Percentiles rank a stretch among this genome's conserved stretches.
phyloP scores from a whole-genome alignment of 2,888 invertebrate species.

The Drosophila algonquin region DNA sequence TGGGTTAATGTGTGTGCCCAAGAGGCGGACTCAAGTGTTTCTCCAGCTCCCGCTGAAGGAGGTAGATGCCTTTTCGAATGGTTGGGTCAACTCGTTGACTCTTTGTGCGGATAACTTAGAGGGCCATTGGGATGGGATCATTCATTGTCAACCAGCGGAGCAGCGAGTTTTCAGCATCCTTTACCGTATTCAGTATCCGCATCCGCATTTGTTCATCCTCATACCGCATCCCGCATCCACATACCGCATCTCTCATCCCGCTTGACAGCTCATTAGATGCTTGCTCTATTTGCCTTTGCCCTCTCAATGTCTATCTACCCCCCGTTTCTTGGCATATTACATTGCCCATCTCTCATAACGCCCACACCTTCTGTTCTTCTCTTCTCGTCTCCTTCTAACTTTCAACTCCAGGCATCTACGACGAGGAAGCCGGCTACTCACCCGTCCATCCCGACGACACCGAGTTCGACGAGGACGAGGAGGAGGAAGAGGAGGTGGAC shows the following conservation, averaged over 20 bases:
- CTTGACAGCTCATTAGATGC: constrained; percentile 66
- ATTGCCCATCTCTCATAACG: constrained; percentile 78
- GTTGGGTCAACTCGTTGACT: background rate
- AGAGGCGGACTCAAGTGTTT: constrained; percentile 26
- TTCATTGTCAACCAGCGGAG: constrained; percentile 10
- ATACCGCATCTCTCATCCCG: constrained; percentile 39
- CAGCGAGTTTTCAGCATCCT: background rate
- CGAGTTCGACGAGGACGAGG: constrained; percentile 82
- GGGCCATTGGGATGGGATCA: background rate
- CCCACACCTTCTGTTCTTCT: constrained; percentile 75
- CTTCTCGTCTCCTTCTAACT: constrained; percentile 50
- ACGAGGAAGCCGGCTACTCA: constrained; percentile 83
- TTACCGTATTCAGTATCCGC: background rate
- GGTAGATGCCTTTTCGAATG: background rate
- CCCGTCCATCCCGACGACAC: constrained; percentile 82
- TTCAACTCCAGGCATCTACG: constrained; percentile 74
- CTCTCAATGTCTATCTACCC: constrained; percentile 46
- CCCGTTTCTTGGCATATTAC: constrained; percentile 70
- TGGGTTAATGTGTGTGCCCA: constrained; percentile 62
- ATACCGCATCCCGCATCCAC: constrained; percentile 30
- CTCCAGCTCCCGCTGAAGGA: background rate
- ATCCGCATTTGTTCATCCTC: background rate
- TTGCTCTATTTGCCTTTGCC: constrained; percentile 67
- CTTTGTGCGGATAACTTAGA: background rate
- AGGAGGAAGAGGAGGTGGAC: constrained; percentile 82